Evolutionary conservation across 2,888 invertebrate genomes (phyloP).

Genomic region (Campoletis raptor): DNA sequence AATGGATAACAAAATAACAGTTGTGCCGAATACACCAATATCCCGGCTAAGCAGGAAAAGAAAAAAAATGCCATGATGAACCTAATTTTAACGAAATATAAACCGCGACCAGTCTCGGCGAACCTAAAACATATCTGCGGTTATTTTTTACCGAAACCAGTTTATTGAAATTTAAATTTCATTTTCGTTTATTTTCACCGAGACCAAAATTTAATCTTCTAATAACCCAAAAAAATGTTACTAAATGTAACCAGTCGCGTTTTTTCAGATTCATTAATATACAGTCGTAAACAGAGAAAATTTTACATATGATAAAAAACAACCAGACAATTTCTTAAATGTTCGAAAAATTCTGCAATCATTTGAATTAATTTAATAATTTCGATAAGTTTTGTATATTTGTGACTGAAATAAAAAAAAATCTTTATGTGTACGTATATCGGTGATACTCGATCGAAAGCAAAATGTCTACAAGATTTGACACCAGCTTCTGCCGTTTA

Average conservation of each 20-base stretch:
- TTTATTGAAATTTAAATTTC: background rate
- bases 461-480: conserved; percentile 37
- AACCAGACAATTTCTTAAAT: background rate
- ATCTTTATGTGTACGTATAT: background rate
- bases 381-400: background rate
- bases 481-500: conserved; percentile 49
- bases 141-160: conserved; percentile 57
- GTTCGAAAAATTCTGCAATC: background rate
- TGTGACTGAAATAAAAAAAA: background rate
- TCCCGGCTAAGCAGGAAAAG: conserved; percentile 18
- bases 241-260: background rate
- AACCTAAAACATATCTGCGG: conserved; percentile 72
- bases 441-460: conserved; percentile 15
- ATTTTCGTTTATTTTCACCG: conserved; percentile 19
- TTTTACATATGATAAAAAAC: background rate
- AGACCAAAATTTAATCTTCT: conserved; percentile 43
- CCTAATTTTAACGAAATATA: conserved; percentile 48
- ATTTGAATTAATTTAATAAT: background rate
- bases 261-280: background rate
- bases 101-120: conserved; percentile 70
- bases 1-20: conserved; percentile 10
- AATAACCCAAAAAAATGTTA: background rate
- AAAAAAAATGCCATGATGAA: conserved; percentile 41
- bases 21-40: conserved; percentile 47
- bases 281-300: background rate